Evolutionary conservation across 2,797 vertebrate species (phyloP).

Genomic region (Florisuga fusca): DNA sequence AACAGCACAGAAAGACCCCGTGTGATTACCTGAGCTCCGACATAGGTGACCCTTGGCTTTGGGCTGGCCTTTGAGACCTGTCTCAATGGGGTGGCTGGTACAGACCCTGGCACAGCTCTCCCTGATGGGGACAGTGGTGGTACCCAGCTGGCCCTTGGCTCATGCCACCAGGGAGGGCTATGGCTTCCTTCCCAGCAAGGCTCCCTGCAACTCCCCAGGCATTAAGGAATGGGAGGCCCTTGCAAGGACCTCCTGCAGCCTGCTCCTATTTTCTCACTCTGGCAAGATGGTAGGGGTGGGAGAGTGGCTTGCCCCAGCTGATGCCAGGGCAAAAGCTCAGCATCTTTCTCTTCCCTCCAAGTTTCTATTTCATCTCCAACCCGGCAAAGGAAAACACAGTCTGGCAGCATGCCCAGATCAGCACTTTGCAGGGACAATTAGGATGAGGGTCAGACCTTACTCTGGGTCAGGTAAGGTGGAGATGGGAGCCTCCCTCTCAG

Average conservation of each 20-base stretch:
- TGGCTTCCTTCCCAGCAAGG: neutral
- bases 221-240: neutral
- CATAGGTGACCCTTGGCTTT: neutral
- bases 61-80: neutral
- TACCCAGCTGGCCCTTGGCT: neutral
- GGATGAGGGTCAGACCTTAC: neutral
- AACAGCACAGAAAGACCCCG: neutral
- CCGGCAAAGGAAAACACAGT: neutral
- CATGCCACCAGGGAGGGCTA: rapidly evolving
- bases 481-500: neutral
- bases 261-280: neutral
- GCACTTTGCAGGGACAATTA: neutral
- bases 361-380: neutral
- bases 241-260: neutral
- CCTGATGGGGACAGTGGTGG: neutral
- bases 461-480: neutral
- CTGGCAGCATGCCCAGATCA: neutral
- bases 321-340: neutral
- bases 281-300: neutral
- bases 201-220: neutral
- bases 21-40: neutral
- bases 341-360: neutral
- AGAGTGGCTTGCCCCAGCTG: neutral
- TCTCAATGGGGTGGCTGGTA: neutral
- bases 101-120: neutral